Percentiles rank a stretch among this genome's conserved stretches.
Conservation (phyloP, 1,140 invertebrate genomes). For the Steinernema khuongi region DNA sequence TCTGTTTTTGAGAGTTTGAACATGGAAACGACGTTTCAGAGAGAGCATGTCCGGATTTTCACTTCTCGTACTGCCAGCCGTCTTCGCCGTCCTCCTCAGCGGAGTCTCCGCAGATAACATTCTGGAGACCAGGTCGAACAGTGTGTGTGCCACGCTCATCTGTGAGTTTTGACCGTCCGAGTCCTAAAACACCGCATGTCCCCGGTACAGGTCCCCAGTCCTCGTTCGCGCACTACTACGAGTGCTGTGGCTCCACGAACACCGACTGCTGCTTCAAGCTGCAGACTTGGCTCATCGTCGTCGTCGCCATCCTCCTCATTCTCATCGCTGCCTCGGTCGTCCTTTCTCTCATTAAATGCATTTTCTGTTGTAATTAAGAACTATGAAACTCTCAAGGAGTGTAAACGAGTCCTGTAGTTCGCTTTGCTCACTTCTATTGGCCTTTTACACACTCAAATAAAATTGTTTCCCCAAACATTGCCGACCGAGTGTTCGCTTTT, state of each 20-base stretch:
- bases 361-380: conserved; percentile 30
- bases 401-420: neutral
- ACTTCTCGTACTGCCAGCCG: neutral
- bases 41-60: neutral
- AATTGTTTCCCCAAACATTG: neutral
- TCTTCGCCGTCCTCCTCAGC: neutral
- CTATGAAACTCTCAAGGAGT: neutral
- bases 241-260: conserved; percentile 32
- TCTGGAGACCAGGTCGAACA: neutral
- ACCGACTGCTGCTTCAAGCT: conserved; percentile 42
- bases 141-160: neutral
- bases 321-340: conserved; percentile 31
- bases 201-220: neutral
- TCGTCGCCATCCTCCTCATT: conserved; percentile 29
- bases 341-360: conserved; percentile 27
- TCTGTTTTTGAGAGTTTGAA: conserved; percentile 17
- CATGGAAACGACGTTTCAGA: neutral
- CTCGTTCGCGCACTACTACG: conserved; percentile 34
- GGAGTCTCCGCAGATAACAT: neutral
- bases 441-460: neutral
- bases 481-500: neutral
- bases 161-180: neutral
- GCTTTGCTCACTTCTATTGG: neutral
- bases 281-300: conserved; percentile 40
- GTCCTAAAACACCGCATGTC: neutral